These are phyloP conservation scores for Egretta garzetta DNA, from an alignment of 2,113 vertebrate species.

Conservation along the genomic window DNA sequence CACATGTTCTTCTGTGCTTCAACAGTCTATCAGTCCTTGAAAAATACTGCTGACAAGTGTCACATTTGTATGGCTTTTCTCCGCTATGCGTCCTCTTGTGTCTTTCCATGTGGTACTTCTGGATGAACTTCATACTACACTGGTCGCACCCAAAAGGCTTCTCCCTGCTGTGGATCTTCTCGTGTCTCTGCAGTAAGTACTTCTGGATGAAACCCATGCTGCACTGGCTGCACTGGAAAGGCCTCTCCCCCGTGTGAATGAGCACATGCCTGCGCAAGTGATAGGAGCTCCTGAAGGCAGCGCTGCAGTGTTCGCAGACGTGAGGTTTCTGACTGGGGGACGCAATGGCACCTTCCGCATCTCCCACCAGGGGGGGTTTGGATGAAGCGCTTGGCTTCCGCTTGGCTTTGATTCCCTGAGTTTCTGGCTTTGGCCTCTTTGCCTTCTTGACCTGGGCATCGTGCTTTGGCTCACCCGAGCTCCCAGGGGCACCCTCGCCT, in stretches of 20 bases:
- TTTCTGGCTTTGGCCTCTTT: slow-evolving; percentile 90
- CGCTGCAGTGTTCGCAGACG: slow-evolving; percentile 96
- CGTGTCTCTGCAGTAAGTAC: slow-evolving; percentile 94
- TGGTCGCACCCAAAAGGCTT: slow-evolving; percentile 98
- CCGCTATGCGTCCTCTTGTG: slow-evolving; percentile 99
- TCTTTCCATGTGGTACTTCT: slow-evolving; percentile 99
- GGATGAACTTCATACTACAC: slow-evolving; percentile 99
- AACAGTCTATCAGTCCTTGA: slow-evolving; percentile 97
- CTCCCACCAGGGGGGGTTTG: slow-evolving; percentile 85
- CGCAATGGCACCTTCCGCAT: slow-evolving; percentile 84
- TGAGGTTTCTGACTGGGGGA: slow-evolving; percentile 97
- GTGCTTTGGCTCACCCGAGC: slow-evolving; percentile 83
- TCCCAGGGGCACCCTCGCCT: slow-evolving; percentile 53
- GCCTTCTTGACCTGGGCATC: slow-evolving; percentile 85
- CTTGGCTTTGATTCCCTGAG: slow-evolving; percentile 93
- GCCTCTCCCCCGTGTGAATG: slow-evolving; percentile 97
- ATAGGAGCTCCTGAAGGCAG: slow-evolving; percentile 97
- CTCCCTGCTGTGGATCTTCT: slow-evolving; percentile 98
- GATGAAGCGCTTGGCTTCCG: slow-evolving; percentile 86
- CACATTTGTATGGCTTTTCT: slow-evolving; percentile 99
- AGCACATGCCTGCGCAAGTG: slow-evolving; percentile 97
- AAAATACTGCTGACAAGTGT: slow-evolving; percentile 99
- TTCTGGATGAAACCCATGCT: slow-evolving; percentile 99
- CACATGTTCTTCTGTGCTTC: slow-evolving; percentile 99
- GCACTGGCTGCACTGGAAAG: slow-evolving; percentile 98